These are phyloP conservation scores for Myiagra hebetior DNA, from an alignment of 2,113 vertebrate genomes.

Conservation along the genomic window DNA sequence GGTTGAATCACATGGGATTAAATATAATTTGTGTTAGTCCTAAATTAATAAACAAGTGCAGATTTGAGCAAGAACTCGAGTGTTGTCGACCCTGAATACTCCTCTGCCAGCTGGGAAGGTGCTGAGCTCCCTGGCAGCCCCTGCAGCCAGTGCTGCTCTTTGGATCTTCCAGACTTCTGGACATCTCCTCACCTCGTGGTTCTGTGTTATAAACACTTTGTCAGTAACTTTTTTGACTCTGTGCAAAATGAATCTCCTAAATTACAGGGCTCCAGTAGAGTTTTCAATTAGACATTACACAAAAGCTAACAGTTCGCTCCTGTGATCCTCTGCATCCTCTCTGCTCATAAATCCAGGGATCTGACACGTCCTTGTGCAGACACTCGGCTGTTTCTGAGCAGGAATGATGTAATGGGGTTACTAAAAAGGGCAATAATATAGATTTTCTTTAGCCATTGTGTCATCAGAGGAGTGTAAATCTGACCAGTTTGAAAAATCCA, in stretches of 20 bases:
- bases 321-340: not conserved
- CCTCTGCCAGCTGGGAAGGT: fast-evolving
- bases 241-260: not conserved
- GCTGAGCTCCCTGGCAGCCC: not conserved
- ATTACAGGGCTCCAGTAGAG: not conserved
- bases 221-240: not conserved
- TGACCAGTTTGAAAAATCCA: not conserved
- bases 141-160: not conserved
- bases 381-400: not conserved
- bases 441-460: not conserved
- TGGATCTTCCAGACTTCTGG: not conserved
- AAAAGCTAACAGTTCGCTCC: not conserved
- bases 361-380: not conserved
- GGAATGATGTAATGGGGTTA: slow-evolving; percentile 5
- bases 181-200: not conserved
- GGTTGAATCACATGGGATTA: not conserved
- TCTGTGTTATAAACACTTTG: not conserved
- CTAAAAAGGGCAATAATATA: slow-evolving; percentile 19
- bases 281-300: not conserved
- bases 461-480: not conserved
- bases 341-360: not conserved
- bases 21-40: not conserved
- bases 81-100: fast-evolving
- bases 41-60: not conserved
- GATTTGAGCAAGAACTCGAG: not conserved